Evolutionary conservation across 2,113 vertebrate species (phyloP).

Genomic region (Chinchilla lanigera): DNA sequence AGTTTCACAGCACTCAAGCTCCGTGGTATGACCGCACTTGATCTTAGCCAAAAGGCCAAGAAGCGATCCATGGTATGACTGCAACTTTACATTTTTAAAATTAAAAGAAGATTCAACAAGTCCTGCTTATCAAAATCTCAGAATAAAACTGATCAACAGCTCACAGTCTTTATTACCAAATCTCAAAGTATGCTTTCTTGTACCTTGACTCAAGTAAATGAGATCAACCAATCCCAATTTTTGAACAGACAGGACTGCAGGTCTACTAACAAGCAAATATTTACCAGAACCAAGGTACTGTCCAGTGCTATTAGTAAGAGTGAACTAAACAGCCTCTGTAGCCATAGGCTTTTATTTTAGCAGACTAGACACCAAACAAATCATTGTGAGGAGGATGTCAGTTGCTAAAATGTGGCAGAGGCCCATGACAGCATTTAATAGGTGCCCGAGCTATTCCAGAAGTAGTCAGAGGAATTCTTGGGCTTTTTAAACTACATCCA

Average conservation of each 20-base stretch:
- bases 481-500: neutral
- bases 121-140: constrained; percentile 32
- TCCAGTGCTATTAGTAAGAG: neutral
- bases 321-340: neutral
- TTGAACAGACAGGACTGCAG: neutral
- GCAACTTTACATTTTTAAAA: neutral
- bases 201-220: neutral
- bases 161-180: neutral
- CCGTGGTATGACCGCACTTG: neutral
- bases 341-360: neutral
- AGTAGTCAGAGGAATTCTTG: neutral
- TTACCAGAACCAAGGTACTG: neutral
- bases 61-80: neutral
- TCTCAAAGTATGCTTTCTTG: constrained; percentile 27
- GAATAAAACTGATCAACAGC: neutral
- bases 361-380: neutral
- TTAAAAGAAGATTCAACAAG: constrained; percentile 17
- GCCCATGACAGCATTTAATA: neutral
- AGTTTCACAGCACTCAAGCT: neutral
- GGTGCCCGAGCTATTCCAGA: neutral
- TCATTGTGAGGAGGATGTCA: neutral
- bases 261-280: neutral
- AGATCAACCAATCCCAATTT: neutral
- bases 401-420: neutral
- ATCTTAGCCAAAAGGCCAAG: no score